Percentiles rank a stretch among this genome's conserved stretches.
Conservation (phyloP, 2,113 vertebrate genomes). For the Hipposideros armiger region DNA sequence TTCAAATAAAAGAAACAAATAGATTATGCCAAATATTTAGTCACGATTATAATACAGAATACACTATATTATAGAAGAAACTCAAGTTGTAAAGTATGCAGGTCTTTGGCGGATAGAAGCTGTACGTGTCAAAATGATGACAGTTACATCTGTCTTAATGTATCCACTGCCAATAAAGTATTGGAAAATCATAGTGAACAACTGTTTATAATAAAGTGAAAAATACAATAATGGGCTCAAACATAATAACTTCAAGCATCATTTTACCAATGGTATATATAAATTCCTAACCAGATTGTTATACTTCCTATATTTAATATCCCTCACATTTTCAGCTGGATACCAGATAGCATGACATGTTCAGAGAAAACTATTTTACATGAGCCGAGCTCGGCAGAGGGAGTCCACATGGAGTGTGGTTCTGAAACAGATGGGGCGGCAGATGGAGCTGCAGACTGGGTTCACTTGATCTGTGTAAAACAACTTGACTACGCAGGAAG, state of each 20-base stretch:
- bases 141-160: constrained; percentile 29
- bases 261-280: constrained; percentile 36
- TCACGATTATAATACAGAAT: neutral
- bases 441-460: constrained; percentile 93
- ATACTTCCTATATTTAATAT: neutral
- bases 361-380: constrained; percentile 83
- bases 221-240: neutral
- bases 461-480: constrained; percentile 86
- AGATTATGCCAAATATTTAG: neutral
- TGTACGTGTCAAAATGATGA: neutral
- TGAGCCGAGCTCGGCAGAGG: constrained; percentile 79
- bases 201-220: neutral
- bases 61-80: neutral
- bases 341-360: constrained; percentile 80
- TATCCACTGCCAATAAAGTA: neutral
- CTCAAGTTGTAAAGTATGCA: neutral
- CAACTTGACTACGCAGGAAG: constrained; percentile 81
- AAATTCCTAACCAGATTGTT: constrained; percentile 16
- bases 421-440: constrained; percentile 94
- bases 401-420: constrained; percentile 64
- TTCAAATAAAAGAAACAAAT: neutral
- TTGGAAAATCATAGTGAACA: constrained; percentile 6
- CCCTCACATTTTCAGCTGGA: constrained; percentile 79
- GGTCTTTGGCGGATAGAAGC: neutral
- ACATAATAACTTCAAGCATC: neutral